phyloP scores from a whole-genome alignment of 2,888 invertebrate species.

The Allygus modestus region DNA sequence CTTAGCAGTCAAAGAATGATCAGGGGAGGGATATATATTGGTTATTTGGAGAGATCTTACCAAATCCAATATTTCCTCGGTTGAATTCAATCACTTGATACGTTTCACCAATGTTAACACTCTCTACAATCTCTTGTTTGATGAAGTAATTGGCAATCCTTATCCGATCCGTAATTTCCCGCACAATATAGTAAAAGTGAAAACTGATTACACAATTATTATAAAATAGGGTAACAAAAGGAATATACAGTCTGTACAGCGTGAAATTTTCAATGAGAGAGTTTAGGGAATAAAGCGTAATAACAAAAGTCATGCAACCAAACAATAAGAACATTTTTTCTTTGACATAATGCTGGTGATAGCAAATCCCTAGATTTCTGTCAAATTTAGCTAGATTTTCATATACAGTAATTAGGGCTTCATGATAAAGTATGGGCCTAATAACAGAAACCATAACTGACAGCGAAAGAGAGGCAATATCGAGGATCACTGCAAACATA shows the following conservation, averaged over 20 bases:
- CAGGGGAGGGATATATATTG: too few species aligned
- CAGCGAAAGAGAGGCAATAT: neutral
- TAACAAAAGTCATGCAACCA: constrained; percentile 3
- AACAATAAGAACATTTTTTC: neutral
- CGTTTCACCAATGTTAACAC: too few species aligned
- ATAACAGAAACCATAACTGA: neutral
- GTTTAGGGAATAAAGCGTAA: neutral
- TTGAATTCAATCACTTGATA: too few species aligned
- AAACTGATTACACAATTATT: constrained; percentile 3
- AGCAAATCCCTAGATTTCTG: neutral
- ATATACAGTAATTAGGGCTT: neutral
- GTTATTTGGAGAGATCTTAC: too few species aligned
- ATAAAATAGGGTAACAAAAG: neutral
- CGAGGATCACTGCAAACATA: neutral
- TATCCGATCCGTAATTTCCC: neutral
- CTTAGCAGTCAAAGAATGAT: too few species aligned
- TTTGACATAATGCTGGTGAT: neutral
- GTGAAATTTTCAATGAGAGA: neutral
- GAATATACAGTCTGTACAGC: neutral
- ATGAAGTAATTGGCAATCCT: neutral
- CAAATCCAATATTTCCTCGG: neutral
- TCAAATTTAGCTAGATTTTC: neutral
- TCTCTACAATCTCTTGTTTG: neutral
- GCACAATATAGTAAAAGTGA: neutral
- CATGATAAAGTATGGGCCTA: neutral